Base-by-base conservation (phyloP, 2,797 vertebrate genomes). In the Oreochromis mossambicus region DNA sequence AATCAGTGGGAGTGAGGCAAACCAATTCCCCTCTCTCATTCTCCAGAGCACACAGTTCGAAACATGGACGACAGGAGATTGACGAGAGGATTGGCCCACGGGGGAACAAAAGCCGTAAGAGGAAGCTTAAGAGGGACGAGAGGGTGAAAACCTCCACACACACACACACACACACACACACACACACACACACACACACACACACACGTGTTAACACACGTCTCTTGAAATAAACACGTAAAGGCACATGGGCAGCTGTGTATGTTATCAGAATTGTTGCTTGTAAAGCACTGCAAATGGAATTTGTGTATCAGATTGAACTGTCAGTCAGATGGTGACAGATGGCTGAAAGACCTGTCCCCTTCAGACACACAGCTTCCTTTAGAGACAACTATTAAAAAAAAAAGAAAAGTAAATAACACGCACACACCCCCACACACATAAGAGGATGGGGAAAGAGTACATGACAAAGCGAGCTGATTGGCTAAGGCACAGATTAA, bases 221-320 rank as follows among this genome's bases (percentile, higher is more conserved):
- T 11, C 15, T 19, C 21, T 5, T 11, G 55, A 63, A 58, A 63
- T 17, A 58, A 66, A 46, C 77, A 63, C 78, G 76, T 63, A 50
- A 50, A 58, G 15, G 56, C 79, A 83, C 9, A 15, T 54, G 84
- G 81, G 84, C 84, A 88, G 89, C 82, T 84, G 55, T 81, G 90
- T 85, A 90, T 84, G 86, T 91, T 90, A 92, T 92, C 92, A 80
- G 85, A 51, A 80, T 87, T 88, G 89, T 66, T 89, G 90, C 86
- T 86, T 92, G 91, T 91, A 92, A 91, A 92, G 94, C 86, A 36
- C 79, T 55, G 93, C 85, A 93, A 94, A 94, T 94, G 89, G 91
- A 95, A 95, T 95, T 87, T 88, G 92, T 89, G 87, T 94, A 95
- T 96, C 94, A 95, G 95, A 96, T 95, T 93, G 87, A 92, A 87